Evolutionary conservation across 2,888 invertebrate species (phyloP), one percentile per base, ranked within the genome.

Genomic region (Frankliniella fusca): DNA sequence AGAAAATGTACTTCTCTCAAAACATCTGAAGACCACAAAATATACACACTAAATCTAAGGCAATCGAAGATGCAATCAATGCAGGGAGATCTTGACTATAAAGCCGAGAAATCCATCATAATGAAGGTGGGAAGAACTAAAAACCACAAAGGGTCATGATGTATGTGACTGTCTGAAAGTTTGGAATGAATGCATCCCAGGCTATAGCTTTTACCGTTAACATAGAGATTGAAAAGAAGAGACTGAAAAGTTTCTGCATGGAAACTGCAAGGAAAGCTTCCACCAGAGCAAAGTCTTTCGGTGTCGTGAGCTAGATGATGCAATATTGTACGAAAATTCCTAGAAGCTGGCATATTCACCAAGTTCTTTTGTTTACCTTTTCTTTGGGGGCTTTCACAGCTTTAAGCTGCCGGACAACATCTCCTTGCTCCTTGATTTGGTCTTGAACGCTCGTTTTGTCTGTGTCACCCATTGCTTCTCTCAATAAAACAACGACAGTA

Each of bases 361-460:
- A 80, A 80, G 79, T 79, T 49, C 80, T 65, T 76, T 80, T 70
- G 48, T 48, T 80, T 83, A 85, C 84, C 94, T 93, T 92, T 85
- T 93, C 93, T 87, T 91, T 92, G 81, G 93, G 91, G 88, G 94
- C 94, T 89, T 95, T 95, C 50, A 93, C 92, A 84, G 93, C 90
- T 89, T 96, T 96, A 84, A 96, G 89, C 89, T 93, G 93, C 86
- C 95, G 91, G 81, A 96, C 94, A 85, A 94, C 88, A 87, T 95
- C 94, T 84, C 95, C 95, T 88, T 96, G 96, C 86, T 90, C 88
- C 88, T 92, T 92, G 85, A 94, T 92, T 87, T 90, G 89, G 85
- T 91, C 90, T 80, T 84, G 84, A 49, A 85, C 61, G 80, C 83
- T 83, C 38, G 79, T 83, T 82, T 84, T 85, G 20, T 81, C 70